Percentiles rank a stretch among this genome's conserved stretches.
Evolutionary conservation across 1,140 invertebrate genomes (phyloP).

Genomic region (Drosophila mayri): DNA sequence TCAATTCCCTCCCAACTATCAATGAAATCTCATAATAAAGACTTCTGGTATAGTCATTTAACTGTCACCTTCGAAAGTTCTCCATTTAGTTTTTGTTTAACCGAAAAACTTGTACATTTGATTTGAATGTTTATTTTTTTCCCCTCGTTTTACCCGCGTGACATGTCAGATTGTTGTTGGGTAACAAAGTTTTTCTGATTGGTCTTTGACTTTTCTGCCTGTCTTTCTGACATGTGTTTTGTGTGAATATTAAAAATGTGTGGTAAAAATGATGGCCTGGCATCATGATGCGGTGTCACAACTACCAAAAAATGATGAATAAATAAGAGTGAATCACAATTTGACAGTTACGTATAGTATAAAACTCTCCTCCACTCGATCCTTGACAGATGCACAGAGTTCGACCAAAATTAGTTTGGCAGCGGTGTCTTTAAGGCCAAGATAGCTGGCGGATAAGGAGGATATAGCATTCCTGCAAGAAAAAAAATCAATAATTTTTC

Average conservation of each 20-base stretch:
- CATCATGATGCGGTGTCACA: slow-evolving; percentile 50
- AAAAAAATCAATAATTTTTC: slow-evolving; percentile 71
- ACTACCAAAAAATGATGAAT: slow-evolving; percentile 70
- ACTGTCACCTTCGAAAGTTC: slow-evolving; percentile 35
- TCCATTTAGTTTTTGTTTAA: slow-evolving; percentile 16
- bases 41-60: slow-evolving; percentile 21
- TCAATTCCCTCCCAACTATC: not conserved
- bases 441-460: slow-evolving; percentile 12
- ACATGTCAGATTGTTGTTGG: slow-evolving; percentile 43
- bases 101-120: slow-evolving; percentile 24
- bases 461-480: no score
- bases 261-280: slow-evolving; percentile 58
- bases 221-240: slow-evolving; percentile 46
- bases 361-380: slow-evolving; percentile 7
- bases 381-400: slow-evolving; percentile 66
- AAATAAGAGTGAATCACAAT: slow-evolving; percentile 65
- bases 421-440: slow-evolving; percentile 24
- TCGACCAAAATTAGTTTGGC: slow-evolving; percentile 42
- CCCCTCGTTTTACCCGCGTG: slow-evolving; percentile 40
- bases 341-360: slow-evolving; percentile 57
- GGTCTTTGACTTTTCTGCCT: slow-evolving; percentile 29
- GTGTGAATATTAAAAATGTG: slow-evolving; percentile 54
- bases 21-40: slow-evolving; percentile 4
- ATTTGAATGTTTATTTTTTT: slow-evolving; percentile 28
- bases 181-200: slow-evolving; percentile 41